Percentiles rank a stretch among this genome's conserved stretches.
Evolutionary conservation across 2,797 vertebrate species (phyloP).

Genomic region (Chanos chanos): DNA sequence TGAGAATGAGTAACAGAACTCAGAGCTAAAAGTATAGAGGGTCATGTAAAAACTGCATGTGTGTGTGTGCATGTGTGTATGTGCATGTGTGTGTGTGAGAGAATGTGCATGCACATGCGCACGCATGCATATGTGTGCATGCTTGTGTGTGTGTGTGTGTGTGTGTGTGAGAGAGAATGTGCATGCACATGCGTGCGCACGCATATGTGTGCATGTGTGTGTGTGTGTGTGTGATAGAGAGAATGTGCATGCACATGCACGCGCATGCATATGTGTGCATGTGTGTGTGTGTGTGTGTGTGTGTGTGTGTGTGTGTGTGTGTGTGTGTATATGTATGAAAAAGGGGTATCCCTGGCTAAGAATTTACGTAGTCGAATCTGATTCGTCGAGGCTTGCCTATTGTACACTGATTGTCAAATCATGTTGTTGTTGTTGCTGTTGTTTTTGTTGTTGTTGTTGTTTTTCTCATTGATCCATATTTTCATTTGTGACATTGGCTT

Average conservation of each 20-base stretch:
- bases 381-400: too few species aligned
- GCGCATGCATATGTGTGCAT: background rate
- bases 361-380: too few species aligned
- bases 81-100: slow-evolving; percentile 3
- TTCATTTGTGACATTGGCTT: too few species aligned
- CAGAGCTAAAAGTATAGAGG: too few species aligned
- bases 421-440: too few species aligned
- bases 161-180: background rate
- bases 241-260: background rate
- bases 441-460: too few species aligned
- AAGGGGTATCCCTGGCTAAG: too few species aligned
- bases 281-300: background rate
- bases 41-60: too few species aligned
- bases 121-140: background rate
- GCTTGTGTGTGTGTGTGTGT: slow-evolving; percentile 26
- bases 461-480: too few species aligned
- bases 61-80: background rate
- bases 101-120: background rate
- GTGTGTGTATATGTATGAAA: background rate
- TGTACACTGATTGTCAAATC: too few species aligned
- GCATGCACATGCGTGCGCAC: background rate
- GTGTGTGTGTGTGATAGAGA: too few species aligned
- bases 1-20: too few species aligned
- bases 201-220: background rate
- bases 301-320: background rate